Conservation (phyloP, 1,140 invertebrate genomes). For the Fopius arisanus region DNA sequence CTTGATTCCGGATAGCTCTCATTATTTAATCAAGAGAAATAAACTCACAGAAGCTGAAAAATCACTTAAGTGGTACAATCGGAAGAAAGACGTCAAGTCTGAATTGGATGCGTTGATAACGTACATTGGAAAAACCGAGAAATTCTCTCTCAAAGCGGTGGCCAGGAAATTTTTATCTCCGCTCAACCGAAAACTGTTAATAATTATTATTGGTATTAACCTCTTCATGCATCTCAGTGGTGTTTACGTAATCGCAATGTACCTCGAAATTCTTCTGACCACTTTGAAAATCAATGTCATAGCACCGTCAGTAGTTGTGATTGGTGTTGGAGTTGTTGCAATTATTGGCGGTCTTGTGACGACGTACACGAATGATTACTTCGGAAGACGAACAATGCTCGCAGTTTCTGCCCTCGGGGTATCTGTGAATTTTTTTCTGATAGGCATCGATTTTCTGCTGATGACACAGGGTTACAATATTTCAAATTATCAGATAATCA, state of each 20-base stretch:
- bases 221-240: slow-evolving; percentile 80
- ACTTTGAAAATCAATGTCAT: slow-evolving; percentile 62
- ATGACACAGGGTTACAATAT: slow-evolving; percentile 21
- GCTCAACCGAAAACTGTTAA: slow-evolving; percentile 69
- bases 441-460: slow-evolving; percentile 35
- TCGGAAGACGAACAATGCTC: slow-evolving; percentile 73
- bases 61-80: slow-evolving; percentile 47
- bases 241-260: slow-evolving; percentile 75
- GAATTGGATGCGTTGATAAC: slow-evolving; percentile 44
- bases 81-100: slow-evolving; percentile 32
- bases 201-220: slow-evolving; percentile 72
- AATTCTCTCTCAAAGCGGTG: not conserved
- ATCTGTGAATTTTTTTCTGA: slow-evolving; percentile 57
- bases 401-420: slow-evolving; percentile 67
- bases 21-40: slow-evolving; percentile 70
- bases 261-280: slow-evolving; percentile 75
- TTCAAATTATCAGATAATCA: slow-evolving; percentile 1
- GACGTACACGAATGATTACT: slow-evolving; percentile 72
- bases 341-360: slow-evolving; percentile 69
- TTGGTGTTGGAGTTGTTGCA: slow-evolving; percentile 73
- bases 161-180: slow-evolving; percentile 54
- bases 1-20: slow-evolving; percentile 78
- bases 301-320: slow-evolving; percentile 63
- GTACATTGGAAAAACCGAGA: slow-evolving; percentile 38
- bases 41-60: slow-evolving; percentile 67